Percentiles rank a stretch among this genome's conserved stretches.
phyloP scores from a whole-genome alignment of 2,113 vertebrate genomes.

The Arvicanthis niloticus region DNA sequence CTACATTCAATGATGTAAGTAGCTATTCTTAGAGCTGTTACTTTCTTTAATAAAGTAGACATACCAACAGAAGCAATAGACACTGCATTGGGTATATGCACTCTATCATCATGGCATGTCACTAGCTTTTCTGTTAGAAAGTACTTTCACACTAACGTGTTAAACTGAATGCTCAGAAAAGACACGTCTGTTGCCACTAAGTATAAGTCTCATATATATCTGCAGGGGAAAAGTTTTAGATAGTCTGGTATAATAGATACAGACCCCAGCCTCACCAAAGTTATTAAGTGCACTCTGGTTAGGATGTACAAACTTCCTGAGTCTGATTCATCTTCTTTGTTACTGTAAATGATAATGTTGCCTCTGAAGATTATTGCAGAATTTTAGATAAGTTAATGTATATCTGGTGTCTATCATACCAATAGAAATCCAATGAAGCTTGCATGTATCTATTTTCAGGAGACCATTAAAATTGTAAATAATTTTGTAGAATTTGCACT shows the following conservation, averaged over 20 bases:
- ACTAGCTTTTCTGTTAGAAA: constrained; percentile 13
- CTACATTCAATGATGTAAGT: neutral
- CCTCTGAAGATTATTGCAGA: neutral
- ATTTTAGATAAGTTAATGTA: neutral
- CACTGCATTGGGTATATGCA: neutral
- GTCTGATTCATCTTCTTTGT: neutral
- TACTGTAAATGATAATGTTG: neutral
- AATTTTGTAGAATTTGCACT: neutral
- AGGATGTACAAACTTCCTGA: neutral
- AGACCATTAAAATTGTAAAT: neutral
- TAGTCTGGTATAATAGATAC: neutral
- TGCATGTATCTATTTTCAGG: neutral
- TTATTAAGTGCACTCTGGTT: neutral
- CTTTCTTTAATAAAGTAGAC: constrained; percentile 1
- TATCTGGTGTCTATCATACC: neutral
- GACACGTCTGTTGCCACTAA: constrained; percentile 65
- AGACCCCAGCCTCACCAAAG: neutral
- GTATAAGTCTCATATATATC: constrained; percentile 54
- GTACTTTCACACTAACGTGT: constrained; percentile 40
- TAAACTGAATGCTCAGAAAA: constrained; percentile 59
- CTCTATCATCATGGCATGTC: constrained; percentile 18
- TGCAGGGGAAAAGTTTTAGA: neutral
- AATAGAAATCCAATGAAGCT: neutral
- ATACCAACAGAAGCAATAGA: constrained; percentile 27
- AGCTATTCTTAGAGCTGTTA: constrained; percentile 27